Percentiles rank a stretch among this genome's conserved stretches.
phyloP scores from a whole-genome alignment of 2,888 invertebrate genomes.

The Nymphalis polychloros region DNA sequence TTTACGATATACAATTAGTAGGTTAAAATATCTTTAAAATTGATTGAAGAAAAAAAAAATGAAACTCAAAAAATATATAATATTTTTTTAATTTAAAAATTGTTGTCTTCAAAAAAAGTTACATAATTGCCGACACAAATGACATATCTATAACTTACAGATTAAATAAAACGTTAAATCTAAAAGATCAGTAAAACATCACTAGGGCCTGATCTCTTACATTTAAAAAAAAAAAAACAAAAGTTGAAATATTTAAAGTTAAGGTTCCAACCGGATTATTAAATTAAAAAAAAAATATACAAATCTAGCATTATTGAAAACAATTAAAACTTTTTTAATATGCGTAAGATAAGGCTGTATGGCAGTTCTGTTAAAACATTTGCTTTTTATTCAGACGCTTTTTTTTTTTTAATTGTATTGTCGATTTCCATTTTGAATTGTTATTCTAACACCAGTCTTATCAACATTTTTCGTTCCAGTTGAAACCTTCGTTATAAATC shows the following conservation, averaged over 20 bases:
- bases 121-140: conserved; percentile 44
- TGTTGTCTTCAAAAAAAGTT: conserved; percentile 45
- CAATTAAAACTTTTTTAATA: not conserved
- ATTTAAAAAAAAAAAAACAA: conserved; percentile 17
- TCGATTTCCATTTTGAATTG: not conserved
- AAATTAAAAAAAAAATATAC: not conserved
- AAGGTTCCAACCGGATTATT: conserved; percentile 22
- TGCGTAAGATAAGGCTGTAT: conserved; percentile 18
- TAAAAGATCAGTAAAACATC: conserved; percentile 42
- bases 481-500: conserved; percentile 25
- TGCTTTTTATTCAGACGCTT: not conserved
- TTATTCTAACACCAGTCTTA: not conserved
- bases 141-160: conserved; percentile 39
- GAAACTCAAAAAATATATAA: not conserved
- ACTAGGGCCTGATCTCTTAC: conserved; percentile 35
- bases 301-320: not conserved
- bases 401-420: not conserved
- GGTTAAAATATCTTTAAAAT: not conserved
- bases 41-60: conserved; percentile 1
- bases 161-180: conserved; percentile 31
- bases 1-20: conserved; percentile 7
- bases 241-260: not conserved
- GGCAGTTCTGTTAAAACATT: conserved; percentile 6
- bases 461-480: conserved; percentile 22
- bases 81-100: conserved; percentile 28